These are phyloP conservation scores for Palaemon carinicauda DNA, from an alignment of 1,140 invertebrate species.

Conservation along the genomic window DNA sequence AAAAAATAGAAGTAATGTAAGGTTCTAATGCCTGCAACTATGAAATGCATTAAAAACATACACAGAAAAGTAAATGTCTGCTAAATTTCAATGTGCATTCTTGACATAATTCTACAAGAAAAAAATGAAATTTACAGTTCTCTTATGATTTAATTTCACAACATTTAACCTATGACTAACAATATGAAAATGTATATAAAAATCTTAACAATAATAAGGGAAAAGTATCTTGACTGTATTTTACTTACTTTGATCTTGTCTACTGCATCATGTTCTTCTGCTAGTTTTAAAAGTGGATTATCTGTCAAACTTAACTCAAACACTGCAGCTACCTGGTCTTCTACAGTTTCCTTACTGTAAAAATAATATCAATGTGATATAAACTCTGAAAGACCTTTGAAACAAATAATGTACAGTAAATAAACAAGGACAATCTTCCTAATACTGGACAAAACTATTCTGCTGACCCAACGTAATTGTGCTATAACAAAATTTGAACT, in stretches of 20 bases:
- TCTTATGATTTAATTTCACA: too few relatives aligned
- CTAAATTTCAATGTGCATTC: too few relatives aligned
- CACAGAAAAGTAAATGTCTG: too few relatives aligned
- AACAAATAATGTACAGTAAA: not conserved
- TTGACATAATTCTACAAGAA: too few relatives aligned
- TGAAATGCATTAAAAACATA: not conserved
- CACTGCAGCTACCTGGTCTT: conserved; percentile 33
- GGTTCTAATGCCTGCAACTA: not conserved
- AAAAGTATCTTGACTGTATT: not conserved
- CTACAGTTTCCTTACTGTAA: conserved; percentile 48
- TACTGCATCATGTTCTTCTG: conserved; percentile 45
- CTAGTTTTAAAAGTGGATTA: conserved; percentile 55
- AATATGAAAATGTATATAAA: too few relatives aligned
- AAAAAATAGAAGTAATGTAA: not conserved
- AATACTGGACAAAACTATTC: too few relatives aligned
- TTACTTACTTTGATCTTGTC: conserved; percentile 50
- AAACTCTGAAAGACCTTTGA: not conserved
- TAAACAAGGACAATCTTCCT: too few relatives aligned
- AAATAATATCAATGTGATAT: not conserved
- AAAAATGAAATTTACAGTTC: too few relatives aligned
- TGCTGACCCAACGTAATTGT: too few relatives aligned
- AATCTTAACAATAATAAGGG: not conserved
- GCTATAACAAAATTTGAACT: too few relatives aligned
- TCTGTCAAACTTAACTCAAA: conserved; percentile 29
- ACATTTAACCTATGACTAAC: too few relatives aligned